Evolutionary conservation across 2,888 invertebrate genomes (phyloP).

Genomic region (Parapristionchus giblindavisi): DNA sequence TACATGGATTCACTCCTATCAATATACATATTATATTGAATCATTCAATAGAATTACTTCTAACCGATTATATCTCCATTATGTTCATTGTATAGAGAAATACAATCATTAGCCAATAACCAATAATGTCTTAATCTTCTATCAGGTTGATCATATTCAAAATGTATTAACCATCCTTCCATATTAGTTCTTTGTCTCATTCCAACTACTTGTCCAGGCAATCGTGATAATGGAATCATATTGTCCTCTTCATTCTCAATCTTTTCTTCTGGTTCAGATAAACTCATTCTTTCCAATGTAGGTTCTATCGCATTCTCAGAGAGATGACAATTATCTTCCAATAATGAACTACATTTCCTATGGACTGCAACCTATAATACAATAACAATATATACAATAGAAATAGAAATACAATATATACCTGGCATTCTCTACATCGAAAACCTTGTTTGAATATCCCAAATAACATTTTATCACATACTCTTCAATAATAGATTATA

Average conservation of each 20-base stretch:
- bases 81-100: constrained; percentile 67
- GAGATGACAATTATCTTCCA: constrained; percentile 65
- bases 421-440: constrained; percentile 69
- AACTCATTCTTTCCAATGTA: constrained; percentile 48
- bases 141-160: constrained; percentile 59
- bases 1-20: constrained; percentile 59
- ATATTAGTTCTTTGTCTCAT: constrained; percentile 42
- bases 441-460: constrained; percentile 70
- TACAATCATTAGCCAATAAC: constrained; percentile 63
- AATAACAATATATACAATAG: too few species aligned
- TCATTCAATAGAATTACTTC: constrained; percentile 21
- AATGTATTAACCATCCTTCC: constrained; percentile 70
- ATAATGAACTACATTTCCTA: constrained; percentile 64
- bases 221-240: constrained; percentile 61
- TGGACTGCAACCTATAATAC: constrained; percentile 68
- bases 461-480: constrained; percentile 68
- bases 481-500: constrained; percentile 9
- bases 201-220: constrained; percentile 58
- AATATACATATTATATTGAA: constrained; percentile 12
- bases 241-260: constrained; percentile 43
- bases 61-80: constrained; percentile 54
- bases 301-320: constrained; percentile 52
- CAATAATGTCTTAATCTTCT: constrained; percentile 68
- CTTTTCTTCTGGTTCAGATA: constrained; percentile 14
- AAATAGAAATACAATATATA: constrained; percentile 38